A percentile compares a stretch with the other conserved stretches of the same genome.
Conservation (phyloP, 2,888 invertebrate genomes). For the Argyresthia goedartella region DNA sequence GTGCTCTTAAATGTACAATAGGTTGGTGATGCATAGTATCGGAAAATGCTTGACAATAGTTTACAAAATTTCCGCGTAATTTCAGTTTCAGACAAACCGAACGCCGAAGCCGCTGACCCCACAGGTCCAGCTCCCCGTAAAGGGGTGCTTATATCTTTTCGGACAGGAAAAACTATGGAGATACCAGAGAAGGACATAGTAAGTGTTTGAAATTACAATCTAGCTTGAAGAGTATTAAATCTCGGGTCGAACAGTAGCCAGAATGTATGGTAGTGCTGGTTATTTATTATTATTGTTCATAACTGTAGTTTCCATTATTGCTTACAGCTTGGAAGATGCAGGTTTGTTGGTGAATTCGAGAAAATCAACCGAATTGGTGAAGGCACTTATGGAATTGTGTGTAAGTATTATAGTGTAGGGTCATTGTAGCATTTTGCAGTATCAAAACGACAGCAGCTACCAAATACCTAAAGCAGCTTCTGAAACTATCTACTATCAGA, state of each 20-base stretch:
- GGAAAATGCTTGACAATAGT: not conserved
- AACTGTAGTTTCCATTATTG: not conserved
- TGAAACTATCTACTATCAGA: too few species aligned
- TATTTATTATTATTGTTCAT: too few species aligned
- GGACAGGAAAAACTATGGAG: slow-evolving; percentile 85
- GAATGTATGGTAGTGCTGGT: not conserved
- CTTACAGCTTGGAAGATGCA: slow-evolving; percentile 85
- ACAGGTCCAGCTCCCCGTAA: slow-evolving; percentile 84
- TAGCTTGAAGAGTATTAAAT: not conserved
- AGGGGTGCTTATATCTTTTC: slow-evolving; percentile 84
- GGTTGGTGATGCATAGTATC: not conserved
- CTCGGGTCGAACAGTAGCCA: not conserved
- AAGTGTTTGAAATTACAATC: not conserved
- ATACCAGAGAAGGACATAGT: slow-evolving; percentile 74
- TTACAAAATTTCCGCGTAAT: slow-evolving; percentile 8
- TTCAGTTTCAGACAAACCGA: slow-evolving; percentile 56
- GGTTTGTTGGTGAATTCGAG: slow-evolving; percentile 97
- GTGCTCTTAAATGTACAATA: not conserved
- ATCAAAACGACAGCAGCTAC: too few species aligned
- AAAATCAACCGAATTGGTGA: slow-evolving; percentile 97
- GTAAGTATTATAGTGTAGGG: slow-evolving; percentile 68
- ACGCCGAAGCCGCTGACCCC: slow-evolving; percentile 73
- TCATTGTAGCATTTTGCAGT: too few species aligned
- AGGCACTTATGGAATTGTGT: slow-evolving; percentile 98
- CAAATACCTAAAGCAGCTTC: too few species aligned